Evolutionary conservation across 2,113 vertebrate species (phyloP), one percentile per base, ranked within the genome.

Genomic region (Elephas maximus): DNA sequence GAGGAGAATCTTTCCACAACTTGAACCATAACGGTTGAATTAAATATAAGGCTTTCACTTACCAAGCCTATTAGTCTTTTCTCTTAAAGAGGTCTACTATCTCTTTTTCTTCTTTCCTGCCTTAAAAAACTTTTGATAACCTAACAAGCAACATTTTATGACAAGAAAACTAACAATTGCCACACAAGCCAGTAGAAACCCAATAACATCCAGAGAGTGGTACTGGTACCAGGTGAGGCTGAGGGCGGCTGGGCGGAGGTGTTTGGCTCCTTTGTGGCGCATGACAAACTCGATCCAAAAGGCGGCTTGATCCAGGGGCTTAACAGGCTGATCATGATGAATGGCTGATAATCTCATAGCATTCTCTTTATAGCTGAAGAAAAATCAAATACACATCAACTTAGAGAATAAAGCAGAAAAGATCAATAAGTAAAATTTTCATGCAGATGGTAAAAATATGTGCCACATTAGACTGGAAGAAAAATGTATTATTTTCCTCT

Each of bases 241-340:
- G 57, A 99, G 99, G 79, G 99, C 97, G 23, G 99, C 98, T 83
- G 99, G 98, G 71, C 99, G 97, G 95, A 99, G 87, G 97, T 99
- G 99, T 82, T 99, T 98, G 45, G 99, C 98, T 37, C 99, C 99
- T 94, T 99, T 99, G 97, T 99, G 98, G 51, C 98, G 98, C 98
- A 99, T 99, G 17, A 99, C 99, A 98, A 98, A 99, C 97, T 99
- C 99, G 33, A 99, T 98, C 99, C 99, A 99, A 98, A 99, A 99
- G 63, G 99, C 98, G 0, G 99, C 98, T 98, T 99, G 98, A 26
- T 99, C 99, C 86, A 98, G 97, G 57, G 99, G 98, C 63, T 89
- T 99, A 2, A 99, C 33, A 1, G 99, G 99, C 95, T 99, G 99
- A 95, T 99, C 99, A 0, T 99, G 99, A 57, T 99, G 99, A 96